Base-by-base conservation (phyloP, 2,888 invertebrate genomes). In the Cyclophora punctaria region DNA sequence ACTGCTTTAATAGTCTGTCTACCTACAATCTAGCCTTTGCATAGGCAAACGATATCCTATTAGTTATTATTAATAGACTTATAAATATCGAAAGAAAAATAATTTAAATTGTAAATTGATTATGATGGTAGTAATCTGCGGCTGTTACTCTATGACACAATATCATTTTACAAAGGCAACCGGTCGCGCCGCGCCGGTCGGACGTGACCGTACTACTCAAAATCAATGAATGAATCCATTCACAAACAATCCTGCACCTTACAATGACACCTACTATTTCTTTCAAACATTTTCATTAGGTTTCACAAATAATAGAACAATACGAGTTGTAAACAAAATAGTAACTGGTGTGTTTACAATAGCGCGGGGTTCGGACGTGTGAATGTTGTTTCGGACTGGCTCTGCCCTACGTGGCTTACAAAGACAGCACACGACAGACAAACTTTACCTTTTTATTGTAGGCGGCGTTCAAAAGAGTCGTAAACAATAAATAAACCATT, bases 231-330 rank as follows among this genome's bases (percentile, higher is more conserved):
- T 68, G 64, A 69, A 75, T 71, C 69, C 76, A 82, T 80, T 75
- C 77, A 78, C 60, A 69, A 1, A 70, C 63, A 44, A 44, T 64
- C 58, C 53, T 49, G 51, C 55, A 53, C 48, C 35, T 50, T 51
- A 70, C 73, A 73, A 70, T 73, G 69, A 71, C 70, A 70, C 61
- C 53, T 56, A 62, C 59, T 64, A 54, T 59, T 54, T 62, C 37
- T 77, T 71, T 75, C 65, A 67, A 58, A 59, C 64, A 37, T 5
- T 37, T 72, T 84, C 78, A 83, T 84, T 84, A 80, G 76, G 69
- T 78, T 81, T 80, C 78, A 78, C 80, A 81, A 81, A 71, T 71
- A 76, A 78, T 74, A 80, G 81, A 83, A 84, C 82, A 84, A 85
- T 80, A 69, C 73, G 59, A 57, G 75, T 68, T 71, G 80, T 75